Conservation (phyloP, 2,797 vertebrate species). For the Mormyrus proboscirostris region DNA sequence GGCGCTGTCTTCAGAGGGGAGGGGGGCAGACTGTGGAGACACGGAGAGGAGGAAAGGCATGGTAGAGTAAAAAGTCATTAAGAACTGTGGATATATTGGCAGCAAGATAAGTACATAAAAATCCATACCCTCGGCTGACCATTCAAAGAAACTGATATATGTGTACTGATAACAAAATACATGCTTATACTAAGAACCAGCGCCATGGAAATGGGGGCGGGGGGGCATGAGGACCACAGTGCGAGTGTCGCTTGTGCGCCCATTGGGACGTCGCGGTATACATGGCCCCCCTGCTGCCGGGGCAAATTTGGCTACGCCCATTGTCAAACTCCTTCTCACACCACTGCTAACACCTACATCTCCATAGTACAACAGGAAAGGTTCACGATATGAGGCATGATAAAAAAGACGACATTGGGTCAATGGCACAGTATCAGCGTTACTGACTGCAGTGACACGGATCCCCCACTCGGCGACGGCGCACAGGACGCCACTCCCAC, state of each 20-base stretch:
- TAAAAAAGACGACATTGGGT: not conserved
- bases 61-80: conserved; percentile 42
- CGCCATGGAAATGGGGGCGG: no score
- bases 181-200: not conserved
- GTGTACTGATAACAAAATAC: not conserved
- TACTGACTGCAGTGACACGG: not conserved
- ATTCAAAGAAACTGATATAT: not conserved
- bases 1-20: conserved; percentile 66
- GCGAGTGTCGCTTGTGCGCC: not conserved
- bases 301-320: not conserved
- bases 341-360: not conserved
- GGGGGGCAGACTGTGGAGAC: conserved; percentile 67
- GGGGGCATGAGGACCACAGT: no score
- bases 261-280: not conserved
- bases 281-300: not conserved
- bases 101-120: not conserved
- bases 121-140: not conserved
- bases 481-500: not conserved
- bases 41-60: not conserved
- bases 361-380: not conserved
- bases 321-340: not conserved
- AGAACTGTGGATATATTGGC: conserved; percentile 30
- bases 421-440: not conserved
- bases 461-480: not conserved
- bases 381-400: not conserved